These are phyloP conservation scores for Sparidentex hasta DNA, from an alignment of 2,797 vertebrate species.

Conservation along the genomic window DNA sequence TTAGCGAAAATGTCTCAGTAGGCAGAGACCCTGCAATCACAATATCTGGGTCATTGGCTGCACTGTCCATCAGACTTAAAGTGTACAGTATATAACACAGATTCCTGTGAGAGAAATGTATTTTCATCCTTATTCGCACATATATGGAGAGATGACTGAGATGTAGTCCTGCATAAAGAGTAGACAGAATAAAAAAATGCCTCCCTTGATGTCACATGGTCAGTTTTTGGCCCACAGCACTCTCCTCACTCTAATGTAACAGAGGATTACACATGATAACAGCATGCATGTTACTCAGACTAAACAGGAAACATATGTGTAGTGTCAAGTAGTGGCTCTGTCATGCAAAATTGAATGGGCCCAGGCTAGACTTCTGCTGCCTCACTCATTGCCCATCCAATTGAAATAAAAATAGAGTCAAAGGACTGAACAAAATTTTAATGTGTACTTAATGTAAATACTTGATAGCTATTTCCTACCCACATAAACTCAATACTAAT, in stretches of 20 bases:
- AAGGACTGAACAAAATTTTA: neutral
- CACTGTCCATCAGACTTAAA: neutral
- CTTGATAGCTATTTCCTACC: no score
- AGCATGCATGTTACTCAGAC: neutral
- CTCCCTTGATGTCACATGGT: neutral
- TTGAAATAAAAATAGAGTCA: neutral
- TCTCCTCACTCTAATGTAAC: neutral
- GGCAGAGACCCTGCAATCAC: conserved; percentile 28
- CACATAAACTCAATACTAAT: neutral
- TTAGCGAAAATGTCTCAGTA: neutral
- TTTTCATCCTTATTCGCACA: neutral
- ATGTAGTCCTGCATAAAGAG: conserved; percentile 4
- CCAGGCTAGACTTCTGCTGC: neutral
- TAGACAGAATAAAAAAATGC: neutral
- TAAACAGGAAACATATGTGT: conserved; percentile 12
- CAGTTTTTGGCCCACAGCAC: neutral
- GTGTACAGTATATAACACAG: neutral
- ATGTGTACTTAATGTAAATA: neutral
- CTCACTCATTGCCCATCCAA: neutral
- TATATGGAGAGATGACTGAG: neutral
- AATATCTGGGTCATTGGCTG: conserved; percentile 20
- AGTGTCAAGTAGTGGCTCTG: neutral
- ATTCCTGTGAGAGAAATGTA: neutral
- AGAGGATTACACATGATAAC: conserved; percentile 1
- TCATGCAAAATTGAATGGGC: neutral